Evolutionary conservation across 1,140 invertebrate species (phyloP), one percentile per base, ranked within the genome.

Genomic region (Leptinotarsa lineolata): DNA sequence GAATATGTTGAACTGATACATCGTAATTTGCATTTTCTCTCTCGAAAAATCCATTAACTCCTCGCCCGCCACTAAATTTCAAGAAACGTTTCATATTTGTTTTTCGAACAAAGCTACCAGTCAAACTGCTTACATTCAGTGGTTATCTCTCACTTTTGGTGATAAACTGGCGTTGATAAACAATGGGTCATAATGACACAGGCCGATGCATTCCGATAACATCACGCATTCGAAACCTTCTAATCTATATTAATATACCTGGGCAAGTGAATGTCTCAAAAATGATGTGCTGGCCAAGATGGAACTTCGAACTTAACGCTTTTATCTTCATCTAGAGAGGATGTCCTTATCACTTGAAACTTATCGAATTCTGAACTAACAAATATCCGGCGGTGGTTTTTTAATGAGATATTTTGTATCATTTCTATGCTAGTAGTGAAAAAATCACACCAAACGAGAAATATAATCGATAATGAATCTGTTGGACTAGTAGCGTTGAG

Each of bases 151-250:
- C 75, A 76, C 64, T 76, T 76, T 76, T 76, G 24, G 70, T 67
- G 76, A 77, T 74, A 76, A 76, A 76, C 67, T 76, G 71, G 72
- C 66, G 67, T 73, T 64, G 68, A 45, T 68, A 77, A 76, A 79
- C 78, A 79, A 79, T 79, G 77, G 73, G 61, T 71, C 74, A 77
- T 77, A 76, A 79, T 76, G 76, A 79, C 76, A 79, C 76, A 77
- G 78, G 77, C 78, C 75, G 78, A 79, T 79, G 76, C 73, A 79
- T 79, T 77, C 71, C 68, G 44, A 58, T 76, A 76, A 18, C n/a
- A 54, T 54, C 48, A 54, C 48, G 16, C 4, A 54, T 54, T 16
- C 48, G 16, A 54, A 54, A 54, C 48, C 48, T 54, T 54, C 48
- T 54, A 54, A 54, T 54, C 48, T 54, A 54, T 54, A 54, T 54